Evolutionary conservation across 2,888 invertebrate species (phyloP).

Genomic region (Dinocampus coccinellae): DNA sequence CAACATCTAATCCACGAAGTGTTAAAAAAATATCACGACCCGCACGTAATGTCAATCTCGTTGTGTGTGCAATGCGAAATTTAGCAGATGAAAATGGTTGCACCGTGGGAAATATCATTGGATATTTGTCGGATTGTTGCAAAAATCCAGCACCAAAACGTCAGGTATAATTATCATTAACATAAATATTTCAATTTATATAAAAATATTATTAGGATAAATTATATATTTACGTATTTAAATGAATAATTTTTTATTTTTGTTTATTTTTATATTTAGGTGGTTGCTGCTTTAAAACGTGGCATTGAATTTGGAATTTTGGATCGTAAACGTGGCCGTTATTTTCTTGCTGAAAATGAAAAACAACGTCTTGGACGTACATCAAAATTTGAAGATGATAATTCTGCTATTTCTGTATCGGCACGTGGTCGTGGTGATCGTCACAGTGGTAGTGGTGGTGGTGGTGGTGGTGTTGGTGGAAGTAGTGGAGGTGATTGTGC

Average conservation of each 20-base stretch:
- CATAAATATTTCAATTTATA: background rate
- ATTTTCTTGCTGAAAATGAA: constrained; percentile 38
- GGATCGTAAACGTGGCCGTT: constrained; percentile 49
- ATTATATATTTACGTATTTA: no score
- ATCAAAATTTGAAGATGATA: background rate
- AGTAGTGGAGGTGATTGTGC: background rate
- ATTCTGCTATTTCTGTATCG: background rate
- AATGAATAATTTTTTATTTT: no score
- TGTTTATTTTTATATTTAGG: constrained; percentile 35
- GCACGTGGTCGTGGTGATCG: constrained; percentile 4
- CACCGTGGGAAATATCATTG: constrained; percentile 51
- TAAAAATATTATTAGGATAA: no score
- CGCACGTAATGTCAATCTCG: constrained; percentile 46
- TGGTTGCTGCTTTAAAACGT: constrained; percentile 50
- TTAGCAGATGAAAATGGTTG: constrained; percentile 46
- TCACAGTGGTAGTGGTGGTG: background rate
- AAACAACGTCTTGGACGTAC: constrained; percentile 26
- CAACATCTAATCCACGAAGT: constrained; percentile 27
- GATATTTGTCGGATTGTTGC: constrained; percentile 46
- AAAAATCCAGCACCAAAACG: constrained; percentile 49
- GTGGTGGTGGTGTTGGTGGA: constrained; percentile 3
- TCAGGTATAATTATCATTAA: constrained; percentile 45
- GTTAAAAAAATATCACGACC: constrained; percentile 36
- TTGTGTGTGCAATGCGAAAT: constrained; percentile 49
- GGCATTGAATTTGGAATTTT: constrained; percentile 53